Evolutionary conservation across 2,888 invertebrate genomes (phyloP), one percentile per base, ranked within the genome.

Genomic region (Campoplex capitator): DNA sequence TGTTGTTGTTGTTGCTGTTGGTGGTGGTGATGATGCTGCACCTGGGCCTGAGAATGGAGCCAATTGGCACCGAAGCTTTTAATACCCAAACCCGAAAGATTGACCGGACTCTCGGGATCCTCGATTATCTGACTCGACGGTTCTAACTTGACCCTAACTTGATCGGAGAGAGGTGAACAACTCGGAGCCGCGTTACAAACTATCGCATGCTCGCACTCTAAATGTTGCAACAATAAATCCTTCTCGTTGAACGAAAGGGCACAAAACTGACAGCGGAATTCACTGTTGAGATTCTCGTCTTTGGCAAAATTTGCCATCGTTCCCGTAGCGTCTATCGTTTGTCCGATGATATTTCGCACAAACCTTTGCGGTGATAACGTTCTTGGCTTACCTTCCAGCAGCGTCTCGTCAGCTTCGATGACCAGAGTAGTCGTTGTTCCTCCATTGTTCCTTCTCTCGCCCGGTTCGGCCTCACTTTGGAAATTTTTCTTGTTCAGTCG

Each of bases 261-360:
- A 89, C 94, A 94, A 86, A 92, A 92, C 86, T 92, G 92, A 90
- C 94, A 94, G 81, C 92, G 92, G 84, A 92, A 92, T 80, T 94
- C 93, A 88, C 90, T 91, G 88, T 93, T 93, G 67, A 92, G 91
- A 86, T 93, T 93, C 87, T 94, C 94, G 88, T 94, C 94, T 90
- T 91, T 92, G 79, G 89, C 87, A 83, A 91, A 85, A 54, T 90
- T 89, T 18, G 85, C 16, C 48, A 58, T 75, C 16, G 75, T 68
- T 7, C 23, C 56, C 35, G 35, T 51, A 54, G 67, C 45, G 32
- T 45, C 58, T 67, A 51, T 77, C 54, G 58, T 68, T 79, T 75
- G 68, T 79, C 83, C 76, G 51, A 76, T 67, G 42, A 73, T 83
- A 87, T 83, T 87, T 83, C 74, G 83, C 35, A 71, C 23, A 83